Evolutionary conservation across 1,140 invertebrate genomes (phyloP).

Genomic region (Cyclargus thomasi): DNA sequence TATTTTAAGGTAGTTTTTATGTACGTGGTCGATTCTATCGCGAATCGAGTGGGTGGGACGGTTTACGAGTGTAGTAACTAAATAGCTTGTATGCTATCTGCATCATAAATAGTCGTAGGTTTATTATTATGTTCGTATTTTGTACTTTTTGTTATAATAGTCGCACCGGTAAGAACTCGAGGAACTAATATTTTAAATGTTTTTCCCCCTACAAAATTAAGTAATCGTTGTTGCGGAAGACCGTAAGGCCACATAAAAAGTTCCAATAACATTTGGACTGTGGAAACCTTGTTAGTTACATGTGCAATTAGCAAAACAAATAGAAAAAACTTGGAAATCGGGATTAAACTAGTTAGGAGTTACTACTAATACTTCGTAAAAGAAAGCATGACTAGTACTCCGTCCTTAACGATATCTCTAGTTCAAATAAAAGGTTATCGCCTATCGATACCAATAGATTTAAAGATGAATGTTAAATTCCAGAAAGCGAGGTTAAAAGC

Average conservation of each 20-base stretch:
- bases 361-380: not conserved
- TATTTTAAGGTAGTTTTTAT: constrained; percentile 4
- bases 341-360: not conserved
- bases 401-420: not conserved
- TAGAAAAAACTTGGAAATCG: not conserved
- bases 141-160: not conserved
- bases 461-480: too few species aligned
- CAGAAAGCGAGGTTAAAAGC: too few species aligned
- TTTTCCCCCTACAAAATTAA: not conserved
- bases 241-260: not conserved
- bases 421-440: not conserved
- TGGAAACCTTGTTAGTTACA: not conserved
- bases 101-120: constrained; percentile 1
- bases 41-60: not conserved
- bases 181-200: not conserved
- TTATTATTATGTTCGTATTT: constrained; percentile 1
- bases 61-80: not conserved
- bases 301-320: not conserved
- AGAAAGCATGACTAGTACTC: not conserved
- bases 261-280: not conserved
- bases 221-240: not conserved
- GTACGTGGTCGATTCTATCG: not conserved
- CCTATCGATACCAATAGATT: too few species aligned
- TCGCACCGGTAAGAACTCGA: not conserved
- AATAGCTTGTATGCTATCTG: not conserved